A percentile compares a stretch with the other conserved stretches of the same genome.
phyloP scores from a whole-genome alignment of 2,797 vertebrate genomes.

The Sitta carolinensis region DNA sequence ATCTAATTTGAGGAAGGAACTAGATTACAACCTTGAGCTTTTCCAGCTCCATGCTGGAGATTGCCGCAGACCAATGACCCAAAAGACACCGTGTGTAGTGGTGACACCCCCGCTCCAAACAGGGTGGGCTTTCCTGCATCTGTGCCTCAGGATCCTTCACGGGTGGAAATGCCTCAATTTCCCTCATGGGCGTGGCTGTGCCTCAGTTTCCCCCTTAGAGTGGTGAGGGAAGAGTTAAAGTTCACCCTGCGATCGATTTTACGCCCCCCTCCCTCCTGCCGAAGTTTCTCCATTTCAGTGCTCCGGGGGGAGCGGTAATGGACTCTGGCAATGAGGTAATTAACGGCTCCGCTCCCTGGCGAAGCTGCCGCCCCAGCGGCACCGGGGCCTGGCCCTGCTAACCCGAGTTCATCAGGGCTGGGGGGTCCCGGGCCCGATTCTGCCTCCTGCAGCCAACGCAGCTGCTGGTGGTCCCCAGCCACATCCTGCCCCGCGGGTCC shows the following conservation, averaged over 20 bases:
- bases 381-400: not conserved
- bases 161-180: not conserved
- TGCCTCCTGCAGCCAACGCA: not conserved
- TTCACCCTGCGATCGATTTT: not conserved
- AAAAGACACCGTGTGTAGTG: accelerated
- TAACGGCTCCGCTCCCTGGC: constrained; percentile 31
- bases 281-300: constrained; percentile 33
- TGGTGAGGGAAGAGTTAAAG: not conserved
- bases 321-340: constrained; percentile 64
- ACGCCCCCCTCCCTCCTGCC: too few species aligned
- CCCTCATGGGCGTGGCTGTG: not conserved
- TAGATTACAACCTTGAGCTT: constrained; percentile 54
- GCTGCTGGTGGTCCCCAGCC: not conserved
- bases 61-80: not conserved
- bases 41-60: not conserved
- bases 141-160: not conserved
- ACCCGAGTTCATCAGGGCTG: not conserved
- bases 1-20: constrained; percentile 50
- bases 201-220: not conserved
- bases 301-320: constrained; percentile 57
- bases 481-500: not conserved
- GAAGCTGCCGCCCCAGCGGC: not conserved
- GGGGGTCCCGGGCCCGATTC: not conserved
- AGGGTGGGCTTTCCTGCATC: not conserved
- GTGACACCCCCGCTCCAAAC: not conserved